Evolutionary conservation across 2,888 invertebrate species (phyloP), one percentile per base, ranked within the genome.

Genomic region (Drosophila pseudotakahashii): DNA sequence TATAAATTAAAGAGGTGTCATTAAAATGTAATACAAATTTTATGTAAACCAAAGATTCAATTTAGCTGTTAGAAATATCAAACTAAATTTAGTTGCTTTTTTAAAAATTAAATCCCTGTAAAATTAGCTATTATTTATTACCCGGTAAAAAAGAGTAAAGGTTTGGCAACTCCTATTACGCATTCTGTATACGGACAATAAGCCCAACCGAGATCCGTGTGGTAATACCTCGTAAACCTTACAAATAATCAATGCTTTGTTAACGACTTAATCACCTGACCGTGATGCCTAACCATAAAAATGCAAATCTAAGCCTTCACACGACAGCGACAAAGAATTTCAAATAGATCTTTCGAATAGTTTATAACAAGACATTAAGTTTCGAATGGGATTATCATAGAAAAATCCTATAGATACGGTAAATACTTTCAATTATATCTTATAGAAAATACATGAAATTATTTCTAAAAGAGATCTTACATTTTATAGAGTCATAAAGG

Each of bases 201-300:
- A 54, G 54, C 10, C 41, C 16, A 42, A 42, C 16, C 26, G 16
- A 64, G 54, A 47, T 66, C 66, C 55, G 66, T 66, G 48, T 55
- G 44, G 54, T 58, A 48, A 60, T 48, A 14, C 30, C 26, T 64
- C 54, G 39, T 66, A 54, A 53, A 47, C 48, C 23, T 37, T 67
- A 19, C 14, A 67, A 37, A 67, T 42, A 50, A 57, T 57, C 66
- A 64, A 66, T 41, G 66, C 69, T 64, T 44, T 53, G 59, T 68
- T 57, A 64, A 72, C 62, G 57, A 75, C 71, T 71, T 71, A 64
- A 80, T 79, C 42, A 48, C 45, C 63, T 62, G 74, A 32, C 52
- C 63, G 42, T 78, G 71, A 74, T 59, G 26, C 57, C 58, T 42
- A 57, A 50, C 51, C 26, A 71, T 78, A 69, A 81, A 73, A 67